Evolutionary conservation across 2,113 vertebrate genomes (phyloP).

Genomic region (Monarcha castaneiventris): DNA sequence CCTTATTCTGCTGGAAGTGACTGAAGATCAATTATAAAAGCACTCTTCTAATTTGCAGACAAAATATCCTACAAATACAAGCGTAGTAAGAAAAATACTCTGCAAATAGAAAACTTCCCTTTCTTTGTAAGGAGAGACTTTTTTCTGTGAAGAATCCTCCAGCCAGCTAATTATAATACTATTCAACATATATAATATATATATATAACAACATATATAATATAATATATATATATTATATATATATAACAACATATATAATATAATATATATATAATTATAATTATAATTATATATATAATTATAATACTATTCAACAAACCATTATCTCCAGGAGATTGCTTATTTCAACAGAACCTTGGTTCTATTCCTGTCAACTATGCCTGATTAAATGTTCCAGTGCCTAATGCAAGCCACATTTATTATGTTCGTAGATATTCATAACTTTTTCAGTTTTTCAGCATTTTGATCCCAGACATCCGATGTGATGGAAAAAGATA

Average conservation of each 20-base stretch:
- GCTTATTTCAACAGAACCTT: neutral
- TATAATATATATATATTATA: too few relatives aligned
- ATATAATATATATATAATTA: too few relatives aligned
- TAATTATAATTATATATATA: too few relatives aligned
- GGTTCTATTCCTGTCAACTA: neutral
- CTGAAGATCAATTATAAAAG: conserved; percentile 6
- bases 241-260: too few relatives aligned
- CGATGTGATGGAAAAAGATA: neutral
- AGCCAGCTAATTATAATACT: neutral
- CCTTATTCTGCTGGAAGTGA: neutral
- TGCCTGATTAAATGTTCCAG: neutral
- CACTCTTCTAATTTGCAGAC: neutral
- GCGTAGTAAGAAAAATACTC: neutral
- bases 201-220: too few relatives aligned
- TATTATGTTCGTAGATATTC: neutral
- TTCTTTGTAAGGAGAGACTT: neutral
- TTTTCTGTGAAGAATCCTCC: neutral
- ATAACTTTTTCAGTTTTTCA: neutral
- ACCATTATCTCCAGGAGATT: conserved; percentile 1
- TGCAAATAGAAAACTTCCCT: neutral
- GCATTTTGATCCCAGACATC: neutral
- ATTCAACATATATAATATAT: too few relatives aligned
- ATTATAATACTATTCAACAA: neutral
- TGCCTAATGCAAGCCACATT: neutral
- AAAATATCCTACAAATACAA: conserved; percentile 2